phyloP scores from a whole-genome alignment of 2,888 invertebrate genomes.

The Tricholauxania praeusta region DNA sequence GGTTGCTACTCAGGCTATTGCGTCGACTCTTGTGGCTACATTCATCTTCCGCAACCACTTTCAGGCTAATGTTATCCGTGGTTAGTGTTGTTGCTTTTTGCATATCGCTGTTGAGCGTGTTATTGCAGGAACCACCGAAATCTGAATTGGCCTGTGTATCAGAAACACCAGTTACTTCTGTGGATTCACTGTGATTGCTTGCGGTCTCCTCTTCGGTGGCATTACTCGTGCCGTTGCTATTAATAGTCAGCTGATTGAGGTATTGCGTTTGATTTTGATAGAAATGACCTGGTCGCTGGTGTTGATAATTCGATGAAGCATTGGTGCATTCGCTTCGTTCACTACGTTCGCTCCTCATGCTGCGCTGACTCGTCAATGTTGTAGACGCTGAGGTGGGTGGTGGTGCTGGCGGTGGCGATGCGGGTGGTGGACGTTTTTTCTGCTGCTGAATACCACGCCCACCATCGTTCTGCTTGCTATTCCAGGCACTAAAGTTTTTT shows the following conservation, averaged over 20 bases:
- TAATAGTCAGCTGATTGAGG: conserved; percentile 36
- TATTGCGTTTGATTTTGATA: conserved; percentile 32
- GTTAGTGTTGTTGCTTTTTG: conserved; percentile 15
- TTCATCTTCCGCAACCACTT: background rate
- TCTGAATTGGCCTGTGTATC: conserved; percentile 60
- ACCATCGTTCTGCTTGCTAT: conserved; percentile 59
- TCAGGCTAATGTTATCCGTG: conserved; percentile 26
- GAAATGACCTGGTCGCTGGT: background rate
- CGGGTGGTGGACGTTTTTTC: conserved; percentile 38
- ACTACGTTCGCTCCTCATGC: conserved; percentile 2
- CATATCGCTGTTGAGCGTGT: conserved; percentile 57
- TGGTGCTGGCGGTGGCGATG: conserved; percentile 46
- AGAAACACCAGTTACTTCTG: conserved; percentile 65
- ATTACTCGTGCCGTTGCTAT: conserved; percentile 23
- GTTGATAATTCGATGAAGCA: conserved; percentile 39
- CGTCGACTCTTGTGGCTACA: background rate
- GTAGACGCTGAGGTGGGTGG: conserved; percentile 47
- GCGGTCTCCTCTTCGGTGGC: conserved; percentile 61
- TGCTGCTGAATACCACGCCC: conserved; percentile 12
- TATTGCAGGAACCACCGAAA: conserved; percentile 58
- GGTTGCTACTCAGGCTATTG: background rate
- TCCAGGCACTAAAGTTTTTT: conserved; percentile 80
- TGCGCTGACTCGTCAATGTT: conserved; percentile 47
- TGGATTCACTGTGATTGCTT: conserved; percentile 66
- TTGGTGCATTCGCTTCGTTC: conserved; percentile 44